Evolutionary conservation across 2,113 vertebrate genomes (phyloP), one percentile per base, ranked within the genome.

Genomic region (Lycocorax pyrrhopterus): DNA sequence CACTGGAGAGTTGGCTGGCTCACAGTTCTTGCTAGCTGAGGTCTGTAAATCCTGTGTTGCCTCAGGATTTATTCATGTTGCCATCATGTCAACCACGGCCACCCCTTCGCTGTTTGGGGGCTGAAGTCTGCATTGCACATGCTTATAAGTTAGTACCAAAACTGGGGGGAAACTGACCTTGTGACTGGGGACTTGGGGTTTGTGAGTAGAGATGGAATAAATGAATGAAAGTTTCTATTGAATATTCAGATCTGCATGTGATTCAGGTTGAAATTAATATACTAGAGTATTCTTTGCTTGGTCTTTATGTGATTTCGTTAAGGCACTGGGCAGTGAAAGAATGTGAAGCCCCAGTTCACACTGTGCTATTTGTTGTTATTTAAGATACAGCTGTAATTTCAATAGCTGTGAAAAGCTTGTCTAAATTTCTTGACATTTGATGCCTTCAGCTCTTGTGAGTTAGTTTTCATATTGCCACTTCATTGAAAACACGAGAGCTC

Each of bases 1-100:
- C 18, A 30, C 6, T 18, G 41, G n/a, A 49, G 71, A 58, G 32
- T 17, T 39, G 49, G 16, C 52, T 66, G 60, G 12, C 46, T 82
- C 46, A 19, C 2, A 14, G 20, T 30, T 60, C 0, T 0, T 37
- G 39, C 18, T 67, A 41, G 6, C 16, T 8, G 15, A 71, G 51
- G 13, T 53, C 35, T 92, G 2, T 78, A 75, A 66, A 56, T 67
- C 19, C 23, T 62, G 25, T 27, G 7, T 47, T 74, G 58, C 32
- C 56, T 83, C n/a, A n/a, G 67, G 25, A n/a, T 84, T 84, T 77
- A 16, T 64, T 80, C 3, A 0, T 35, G 41, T 30, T 74, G 26
- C 41, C 32, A 16, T 66, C 17, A 12, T 1, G 3, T 12, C 63
- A 19, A 10, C 9, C 20, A 12, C 47, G 53, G n/a, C 39, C 52